A percentile compares a stretch with the other conserved stretches of the same genome.
Evolutionary conservation across 2,113 vertebrate genomes (phyloP).

Genomic region (Gallinago undulata): DNA sequence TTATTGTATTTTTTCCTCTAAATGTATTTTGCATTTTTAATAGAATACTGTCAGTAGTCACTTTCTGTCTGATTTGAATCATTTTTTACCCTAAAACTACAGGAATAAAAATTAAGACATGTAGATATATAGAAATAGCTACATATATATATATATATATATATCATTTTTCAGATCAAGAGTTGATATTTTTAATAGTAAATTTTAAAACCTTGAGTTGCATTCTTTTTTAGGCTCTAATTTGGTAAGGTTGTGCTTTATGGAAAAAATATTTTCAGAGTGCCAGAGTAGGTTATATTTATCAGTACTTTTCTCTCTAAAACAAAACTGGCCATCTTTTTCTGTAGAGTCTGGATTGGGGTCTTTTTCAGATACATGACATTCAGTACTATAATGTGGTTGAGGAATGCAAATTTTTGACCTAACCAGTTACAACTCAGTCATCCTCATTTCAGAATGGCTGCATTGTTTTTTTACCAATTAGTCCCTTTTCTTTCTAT

Average conservation of each 20-base stretch:
- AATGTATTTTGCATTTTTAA: background rate
- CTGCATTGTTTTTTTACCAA: background rate
- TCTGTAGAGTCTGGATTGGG: background rate
- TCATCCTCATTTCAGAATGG: background rate
- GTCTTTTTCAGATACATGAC: background rate
- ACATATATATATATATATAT: no score
- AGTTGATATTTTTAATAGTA: background rate
- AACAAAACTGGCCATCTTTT: background rate
- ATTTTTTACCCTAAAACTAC: background rate
- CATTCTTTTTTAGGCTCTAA: background rate
- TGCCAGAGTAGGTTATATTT: background rate
- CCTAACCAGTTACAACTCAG: background rate
- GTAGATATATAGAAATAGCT: background rate
- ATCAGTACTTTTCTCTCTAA: background rate
- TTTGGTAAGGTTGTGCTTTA: background rate
- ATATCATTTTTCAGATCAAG: background rate
- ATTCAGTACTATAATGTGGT: background rate
- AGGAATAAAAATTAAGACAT: background rate
- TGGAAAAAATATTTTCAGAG: background rate
- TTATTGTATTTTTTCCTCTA: background rate
- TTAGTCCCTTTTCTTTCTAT: background rate
- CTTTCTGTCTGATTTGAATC: background rate
- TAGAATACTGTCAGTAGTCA: background rate
- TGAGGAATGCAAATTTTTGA: background rate
- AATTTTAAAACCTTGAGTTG: background rate